phyloP scores from a whole-genome alignment of 2,888 invertebrate species.

The Coenonympha arcania region DNA sequence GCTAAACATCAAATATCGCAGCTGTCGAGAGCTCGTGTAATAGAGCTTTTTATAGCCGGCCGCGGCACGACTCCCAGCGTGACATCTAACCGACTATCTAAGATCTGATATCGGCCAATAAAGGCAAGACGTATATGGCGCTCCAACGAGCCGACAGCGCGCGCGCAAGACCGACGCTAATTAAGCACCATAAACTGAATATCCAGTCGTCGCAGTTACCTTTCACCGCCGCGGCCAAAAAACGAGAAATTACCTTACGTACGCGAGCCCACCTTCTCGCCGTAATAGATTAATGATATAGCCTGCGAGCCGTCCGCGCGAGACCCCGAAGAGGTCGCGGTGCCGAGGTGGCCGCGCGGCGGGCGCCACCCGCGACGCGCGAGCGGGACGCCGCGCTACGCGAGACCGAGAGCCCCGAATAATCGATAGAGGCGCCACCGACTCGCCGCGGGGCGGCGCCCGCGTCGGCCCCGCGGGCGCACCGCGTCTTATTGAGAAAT shows the following conservation, averaged over 20 bases:
- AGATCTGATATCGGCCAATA: slow-evolving; percentile 58
- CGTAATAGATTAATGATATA: slow-evolving; percentile 73
- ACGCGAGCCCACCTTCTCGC: slow-evolving; percentile 26
- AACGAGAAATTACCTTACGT: slow-evolving; percentile 52
- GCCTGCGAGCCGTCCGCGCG: slow-evolving; percentile 55
- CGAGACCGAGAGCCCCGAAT: slow-evolving; percentile 41
- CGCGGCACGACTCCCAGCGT: slow-evolving; percentile 37
- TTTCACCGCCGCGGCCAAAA: slow-evolving; percentile 56
- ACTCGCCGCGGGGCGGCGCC: slow-evolving; percentile 63
- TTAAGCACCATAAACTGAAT: slow-evolving; percentile 69
- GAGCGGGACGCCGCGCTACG: slow-evolving; percentile 41
- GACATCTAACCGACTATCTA: slow-evolving; percentile 53
- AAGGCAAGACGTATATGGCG: slow-evolving; percentile 58
- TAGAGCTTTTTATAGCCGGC: slow-evolving; percentile 12
- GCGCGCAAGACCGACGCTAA: slow-evolving; percentile 61
- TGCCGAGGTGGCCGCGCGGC: slow-evolving; percentile 43
- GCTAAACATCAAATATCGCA: slow-evolving; percentile 13
- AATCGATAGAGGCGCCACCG: slow-evolving; percentile 64
- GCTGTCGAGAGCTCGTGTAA: slow-evolving; percentile 13
- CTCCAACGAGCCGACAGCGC: slow-evolving; percentile 36
- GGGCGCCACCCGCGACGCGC: slow-evolving; percentile 51
- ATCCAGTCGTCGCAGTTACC: slow-evolving; percentile 59
- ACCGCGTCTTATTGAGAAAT: slow-evolving; percentile 70
- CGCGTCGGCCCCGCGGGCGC: slow-evolving; percentile 66
- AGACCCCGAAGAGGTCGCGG: slow-evolving; percentile 41